Percentiles rank a stretch among this genome's conserved stretches.
Evolutionary conservation across 2,797 vertebrate genomes (phyloP).

Genomic region (Cyprinella venusta): DNA sequence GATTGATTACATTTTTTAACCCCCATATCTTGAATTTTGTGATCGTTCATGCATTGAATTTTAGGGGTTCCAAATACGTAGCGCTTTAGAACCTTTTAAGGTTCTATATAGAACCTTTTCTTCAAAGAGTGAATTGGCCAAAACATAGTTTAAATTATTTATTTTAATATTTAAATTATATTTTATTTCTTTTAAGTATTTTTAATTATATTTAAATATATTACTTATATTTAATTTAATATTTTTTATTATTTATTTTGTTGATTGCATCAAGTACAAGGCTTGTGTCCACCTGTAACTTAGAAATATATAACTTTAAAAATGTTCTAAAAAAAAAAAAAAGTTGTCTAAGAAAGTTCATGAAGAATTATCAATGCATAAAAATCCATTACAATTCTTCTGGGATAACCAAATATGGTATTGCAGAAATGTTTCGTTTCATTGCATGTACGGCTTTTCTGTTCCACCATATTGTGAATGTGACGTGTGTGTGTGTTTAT

Average conservation of each 20-base stretch:
- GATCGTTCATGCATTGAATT: too few species aligned
- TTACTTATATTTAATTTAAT: not conserved
- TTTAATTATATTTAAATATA: not conserved
- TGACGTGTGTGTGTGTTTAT: slow-evolving; percentile 19
- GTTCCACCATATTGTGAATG: not conserved
- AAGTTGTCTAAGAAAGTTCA: not conserved
- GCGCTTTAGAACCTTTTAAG: too few species aligned
- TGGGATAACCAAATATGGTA: not conserved
- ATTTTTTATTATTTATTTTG: not conserved
- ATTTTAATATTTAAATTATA: not conserved
- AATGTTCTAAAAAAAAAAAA: too few species aligned
- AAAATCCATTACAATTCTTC: not conserved
- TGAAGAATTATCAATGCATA: not conserved
- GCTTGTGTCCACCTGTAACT: not conserved
- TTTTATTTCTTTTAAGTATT: not conserved
- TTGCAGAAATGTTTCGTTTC: not conserved
- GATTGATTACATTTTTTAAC: too few species aligned
- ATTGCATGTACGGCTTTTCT: slow-evolving; percentile 10
- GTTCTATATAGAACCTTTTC: too few species aligned
- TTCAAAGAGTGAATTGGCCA: too few species aligned
- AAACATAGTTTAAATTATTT: not conserved
- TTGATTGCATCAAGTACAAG: not conserved
- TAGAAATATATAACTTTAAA: not conserved
- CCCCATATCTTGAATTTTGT: too few species aligned
- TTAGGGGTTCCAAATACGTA: too few species aligned